Percentiles rank a stretch among this genome's conserved stretches.
phyloP scores from a whole-genome alignment of 2,113 vertebrate genomes.

The Tetrao urogallus region DNA sequence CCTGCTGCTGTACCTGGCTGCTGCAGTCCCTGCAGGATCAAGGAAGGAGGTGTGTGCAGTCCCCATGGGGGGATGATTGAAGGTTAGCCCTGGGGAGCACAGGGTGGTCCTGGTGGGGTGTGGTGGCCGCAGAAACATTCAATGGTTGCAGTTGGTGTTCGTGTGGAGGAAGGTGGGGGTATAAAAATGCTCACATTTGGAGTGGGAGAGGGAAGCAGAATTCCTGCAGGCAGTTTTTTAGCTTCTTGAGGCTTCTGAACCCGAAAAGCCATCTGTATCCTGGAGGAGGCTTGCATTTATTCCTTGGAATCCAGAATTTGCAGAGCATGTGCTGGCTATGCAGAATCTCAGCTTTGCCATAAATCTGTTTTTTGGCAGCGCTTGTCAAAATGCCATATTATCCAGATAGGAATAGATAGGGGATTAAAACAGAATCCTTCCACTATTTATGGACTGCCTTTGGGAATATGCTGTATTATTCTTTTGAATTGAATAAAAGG shows the following conservation, averaged over 20 bases:
- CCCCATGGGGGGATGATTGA: neutral
- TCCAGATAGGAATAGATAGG: constrained; percentile 38
- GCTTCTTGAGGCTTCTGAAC: neutral
- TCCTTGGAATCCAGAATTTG: neutral
- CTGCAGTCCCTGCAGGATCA: neutral
- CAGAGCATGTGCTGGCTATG: neutral
- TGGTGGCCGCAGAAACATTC: neutral
- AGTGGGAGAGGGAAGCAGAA: neutral
- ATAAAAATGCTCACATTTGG: neutral
- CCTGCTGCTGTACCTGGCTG: neutral
- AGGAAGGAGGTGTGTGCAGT: neutral
- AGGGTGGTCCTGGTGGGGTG: neutral
- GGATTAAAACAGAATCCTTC: constrained; percentile 60
- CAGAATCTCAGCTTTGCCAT: neutral
- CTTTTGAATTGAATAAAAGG: constrained; percentile 48
- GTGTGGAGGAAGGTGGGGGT: neutral
- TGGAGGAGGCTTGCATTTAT: neutral
- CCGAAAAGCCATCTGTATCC: neutral
- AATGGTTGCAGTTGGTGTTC: neutral
- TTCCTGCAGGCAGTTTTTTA: neutral
- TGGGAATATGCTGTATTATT: constrained; percentile 17
- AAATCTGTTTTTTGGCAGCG: constrained; percentile 46
- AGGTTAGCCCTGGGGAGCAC: neutral
- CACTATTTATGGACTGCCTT: constrained; percentile 47
- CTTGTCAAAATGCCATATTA: constrained; percentile 47